Conservation (phyloP, 2,113 vertebrate genomes). For the Dunckerocampus dactyliophorus region DNA sequence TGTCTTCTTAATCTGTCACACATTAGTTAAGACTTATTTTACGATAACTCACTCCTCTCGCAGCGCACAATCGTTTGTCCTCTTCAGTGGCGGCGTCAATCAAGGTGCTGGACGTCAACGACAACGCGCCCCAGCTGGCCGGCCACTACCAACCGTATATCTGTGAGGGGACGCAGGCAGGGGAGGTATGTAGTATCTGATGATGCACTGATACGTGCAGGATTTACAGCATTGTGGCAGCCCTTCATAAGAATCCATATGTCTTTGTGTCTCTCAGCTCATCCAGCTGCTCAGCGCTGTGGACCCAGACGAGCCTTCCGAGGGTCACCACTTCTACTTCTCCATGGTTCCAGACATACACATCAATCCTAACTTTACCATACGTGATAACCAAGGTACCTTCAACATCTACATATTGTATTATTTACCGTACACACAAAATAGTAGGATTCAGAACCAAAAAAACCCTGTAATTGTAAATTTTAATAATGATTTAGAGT, state of each 20-base stretch:
- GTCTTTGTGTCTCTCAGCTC: constrained; percentile 67
- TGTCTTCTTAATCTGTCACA: constrained; percentile 43
- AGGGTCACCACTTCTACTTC: constrained; percentile 82
- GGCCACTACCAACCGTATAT: constrained; percentile 85
- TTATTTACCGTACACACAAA: neutral
- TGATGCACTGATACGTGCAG: constrained; percentile 27
- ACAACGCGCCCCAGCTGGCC: constrained; percentile 84
- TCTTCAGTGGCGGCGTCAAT: constrained; percentile 79
- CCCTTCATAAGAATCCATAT: neutral
- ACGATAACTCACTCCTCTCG: constrained; percentile 36
- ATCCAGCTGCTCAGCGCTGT: constrained; percentile 85
- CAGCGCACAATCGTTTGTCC: constrained; percentile 78
- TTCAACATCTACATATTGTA: neutral
- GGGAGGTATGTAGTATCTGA: constrained; percentile 75
- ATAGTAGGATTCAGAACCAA: neutral
- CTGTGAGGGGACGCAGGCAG: constrained; percentile 83
- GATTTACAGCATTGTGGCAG: constrained; percentile 13
- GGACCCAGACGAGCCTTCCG: constrained; percentile 80
- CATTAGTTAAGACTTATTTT: constrained; percentile 55
- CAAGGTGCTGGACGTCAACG: constrained; percentile 87
- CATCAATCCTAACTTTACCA: constrained; percentile 81
- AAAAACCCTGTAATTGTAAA: too few species aligned
- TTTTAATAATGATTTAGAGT: too few species aligned
- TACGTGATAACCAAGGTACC: constrained; percentile 85
- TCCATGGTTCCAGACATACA: constrained; percentile 72